phyloP scores from a whole-genome alignment of 2,113 vertebrate genomes.

The Herpailurus yagouaroundi region DNA sequence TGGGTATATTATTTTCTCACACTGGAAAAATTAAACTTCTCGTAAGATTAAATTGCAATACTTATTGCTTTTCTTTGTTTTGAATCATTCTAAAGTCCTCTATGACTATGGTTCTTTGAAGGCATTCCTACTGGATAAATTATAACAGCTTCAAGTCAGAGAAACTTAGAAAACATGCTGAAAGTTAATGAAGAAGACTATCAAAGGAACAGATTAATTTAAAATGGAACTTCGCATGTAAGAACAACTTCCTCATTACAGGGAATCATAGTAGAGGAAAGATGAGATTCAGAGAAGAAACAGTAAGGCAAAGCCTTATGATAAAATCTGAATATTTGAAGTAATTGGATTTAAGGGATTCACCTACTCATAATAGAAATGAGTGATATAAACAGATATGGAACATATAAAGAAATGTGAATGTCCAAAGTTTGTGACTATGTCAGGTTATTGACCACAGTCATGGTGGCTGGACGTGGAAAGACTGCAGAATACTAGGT shows the following conservation, averaged over 20 bases:
- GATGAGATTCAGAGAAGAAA: background rate
- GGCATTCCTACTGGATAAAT: constrained; percentile 49
- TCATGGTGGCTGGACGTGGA: background rate
- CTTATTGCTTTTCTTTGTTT: constrained; percentile 60
- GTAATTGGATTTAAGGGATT: background rate
- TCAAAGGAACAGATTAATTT: constrained; percentile 46
- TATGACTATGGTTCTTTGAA: constrained; percentile 30
- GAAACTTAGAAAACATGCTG: constrained; percentile 11
- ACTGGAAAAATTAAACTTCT: constrained; percentile 72
- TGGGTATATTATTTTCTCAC: constrained; percentile 50
- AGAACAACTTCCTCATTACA: background rate
- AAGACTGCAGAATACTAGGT: background rate
- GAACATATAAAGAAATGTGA: background rate
- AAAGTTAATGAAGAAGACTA: constrained; percentile 56
- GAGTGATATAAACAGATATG: background rate
- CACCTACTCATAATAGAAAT: background rate
- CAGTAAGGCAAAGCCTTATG: background rate
- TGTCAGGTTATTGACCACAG: background rate
- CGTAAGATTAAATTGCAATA: constrained; percentile 41
- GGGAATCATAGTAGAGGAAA: background rate
- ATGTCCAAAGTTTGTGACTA: background rate
- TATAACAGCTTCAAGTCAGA: constrained; percentile 38
- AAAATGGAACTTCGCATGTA: background rate
- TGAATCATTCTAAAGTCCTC: constrained; percentile 18
- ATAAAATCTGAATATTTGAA: background rate